Evolutionary conservation across 2,797 vertebrate genomes (phyloP), one percentile per base, ranked within the genome.

Genomic region (Merluccius polli): DNA sequence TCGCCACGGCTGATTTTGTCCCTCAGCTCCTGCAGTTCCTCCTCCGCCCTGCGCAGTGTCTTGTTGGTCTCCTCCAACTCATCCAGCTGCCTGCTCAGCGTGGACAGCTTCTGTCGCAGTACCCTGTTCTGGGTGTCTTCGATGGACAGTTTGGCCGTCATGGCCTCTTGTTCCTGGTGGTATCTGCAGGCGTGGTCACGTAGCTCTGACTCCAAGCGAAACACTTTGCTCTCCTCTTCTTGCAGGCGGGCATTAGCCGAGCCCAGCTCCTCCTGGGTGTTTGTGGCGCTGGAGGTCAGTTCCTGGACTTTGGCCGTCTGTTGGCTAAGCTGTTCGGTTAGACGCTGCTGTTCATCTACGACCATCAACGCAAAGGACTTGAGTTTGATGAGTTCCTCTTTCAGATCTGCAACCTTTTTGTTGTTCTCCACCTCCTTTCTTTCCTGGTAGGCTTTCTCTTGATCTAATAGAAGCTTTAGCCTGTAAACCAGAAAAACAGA

Each of bases 361-460:
- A 99, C 95, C 93, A 96, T 95, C 92, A 99, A 94, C 73, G 97
- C 94, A 90, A 99, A 99, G 0, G 98, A 96, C 88, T 98, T 99
- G 74, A 99, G 92, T 92, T 98, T 97, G 78, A 93, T 96, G 82
- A 98, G 85, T 90, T 99, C 98, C 77, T 96, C 95, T 87, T 96
- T 97, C 78, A 99, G 91, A 77, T 91, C 91, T 1, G 80, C 67
- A 79, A 95, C 89, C 87, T 94, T 97, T 79, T 92, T 94, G 78
- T 91, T 94, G 89, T 92, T 95, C 83, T 99, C 97, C 81, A 96
- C 92, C 3, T 98, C 96, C 82, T 92, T 96, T 87, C 94, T 93
- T 86, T 94, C 92, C 75, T 97, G 96, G 87, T 94, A 94, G 0
- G 87, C 87, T 77, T 95, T 95, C 89, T 97, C 95, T 89, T 98